Evolutionary conservation across 2,797 vertebrate genomes (phyloP).

Genomic region (Cichlasoma orientale): DNA sequence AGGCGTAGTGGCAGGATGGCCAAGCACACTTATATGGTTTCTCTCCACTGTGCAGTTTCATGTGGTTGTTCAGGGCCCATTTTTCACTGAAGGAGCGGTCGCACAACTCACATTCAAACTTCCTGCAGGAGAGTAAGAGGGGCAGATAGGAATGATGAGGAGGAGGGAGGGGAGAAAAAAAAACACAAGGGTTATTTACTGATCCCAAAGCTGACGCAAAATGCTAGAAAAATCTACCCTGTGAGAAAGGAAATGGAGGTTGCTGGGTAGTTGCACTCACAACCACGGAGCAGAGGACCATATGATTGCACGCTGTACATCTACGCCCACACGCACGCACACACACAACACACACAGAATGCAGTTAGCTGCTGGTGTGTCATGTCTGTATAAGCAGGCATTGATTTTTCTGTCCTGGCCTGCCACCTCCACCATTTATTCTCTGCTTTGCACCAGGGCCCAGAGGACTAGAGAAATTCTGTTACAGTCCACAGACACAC

Average conservation of each 20-base stretch:
- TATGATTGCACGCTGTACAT: constrained; percentile 63
- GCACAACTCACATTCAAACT: constrained; percentile 94
- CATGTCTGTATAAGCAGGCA: constrained; percentile 99
- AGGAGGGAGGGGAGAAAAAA: constrained; percentile 5
- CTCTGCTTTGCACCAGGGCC: constrained; percentile 99
- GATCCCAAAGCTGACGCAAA: constrained; percentile 72
- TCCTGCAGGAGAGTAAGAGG: constrained; percentile 80
- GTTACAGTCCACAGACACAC: constrained; percentile 86
- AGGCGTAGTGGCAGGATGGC: constrained; percentile 96
- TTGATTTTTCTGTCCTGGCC: constrained; percentile 99
- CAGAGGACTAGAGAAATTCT: constrained; percentile 99
- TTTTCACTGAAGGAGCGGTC: constrained; percentile 97
- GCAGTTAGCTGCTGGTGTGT: constrained; percentile 84
- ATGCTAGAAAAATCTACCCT: constrained; percentile 61
- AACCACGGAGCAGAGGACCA: constrained; percentile 39
- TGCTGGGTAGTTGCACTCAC: constrained; percentile 67
- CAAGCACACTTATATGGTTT: constrained; percentile 96
- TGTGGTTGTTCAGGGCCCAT: constrained; percentile 99
- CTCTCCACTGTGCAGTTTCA: constrained; percentile 97
- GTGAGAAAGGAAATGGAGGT: constrained; percentile 65
- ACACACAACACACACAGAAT: constrained; percentile 68
- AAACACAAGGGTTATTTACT: constrained; percentile 71
- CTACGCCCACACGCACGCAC: constrained; percentile 59
- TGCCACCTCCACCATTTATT: constrained; percentile 99
- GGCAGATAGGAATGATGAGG: constrained; percentile 34